Base-by-base conservation (phyloP, 2,888 invertebrate species). In the Philonicus albiceps region DNA sequence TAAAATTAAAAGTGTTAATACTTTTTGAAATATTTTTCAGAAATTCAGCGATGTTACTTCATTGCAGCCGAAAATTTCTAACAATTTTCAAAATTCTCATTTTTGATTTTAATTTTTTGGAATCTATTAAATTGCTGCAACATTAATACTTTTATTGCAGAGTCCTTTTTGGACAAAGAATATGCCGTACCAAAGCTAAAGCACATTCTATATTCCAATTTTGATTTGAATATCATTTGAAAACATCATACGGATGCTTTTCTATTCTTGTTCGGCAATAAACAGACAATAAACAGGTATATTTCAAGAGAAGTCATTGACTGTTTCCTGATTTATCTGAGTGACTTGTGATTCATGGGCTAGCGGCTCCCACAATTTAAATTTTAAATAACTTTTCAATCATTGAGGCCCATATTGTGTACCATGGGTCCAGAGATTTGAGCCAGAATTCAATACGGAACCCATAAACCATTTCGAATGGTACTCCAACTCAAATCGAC, bases 381-480 rank as follows among this genome's bases (percentile, higher is more conserved):
- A 64, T 64, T n/a, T n/a, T n/a, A n/a, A n/a, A n/a, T n/a, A n/a
- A 19, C 8, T 27, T 64, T 64, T 64, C 64, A 64, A 64, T 64
- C 64, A 64, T 19, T 27, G 1, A 27, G 64, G 64, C 4, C 11
- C 3, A 27, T 27, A 19, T 11, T 64, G 64, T 11, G 22, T 22
- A 22, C 27, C 64, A 27, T 64, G 22, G 27, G 22, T 27, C 11
- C 22, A 22, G 19, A 22, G 27, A 64, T 64, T 22, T 22, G 11
- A 64, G 27, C 22, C 49, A 64, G 34, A n/a, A 49, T 84, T 73
- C 84, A 73, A 84, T 84, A 84, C 84, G 84, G 84, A 84, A 84
- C 84, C 84, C 72, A 84, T 84, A 84, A 73, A 40, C 84, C 84
- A 84, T 84, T 73, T 73, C 84, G 43, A 84, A 84, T 49, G 43